Conservation (phyloP, 2,797 vertebrate species). For the Champsocephalus esox region DNA sequence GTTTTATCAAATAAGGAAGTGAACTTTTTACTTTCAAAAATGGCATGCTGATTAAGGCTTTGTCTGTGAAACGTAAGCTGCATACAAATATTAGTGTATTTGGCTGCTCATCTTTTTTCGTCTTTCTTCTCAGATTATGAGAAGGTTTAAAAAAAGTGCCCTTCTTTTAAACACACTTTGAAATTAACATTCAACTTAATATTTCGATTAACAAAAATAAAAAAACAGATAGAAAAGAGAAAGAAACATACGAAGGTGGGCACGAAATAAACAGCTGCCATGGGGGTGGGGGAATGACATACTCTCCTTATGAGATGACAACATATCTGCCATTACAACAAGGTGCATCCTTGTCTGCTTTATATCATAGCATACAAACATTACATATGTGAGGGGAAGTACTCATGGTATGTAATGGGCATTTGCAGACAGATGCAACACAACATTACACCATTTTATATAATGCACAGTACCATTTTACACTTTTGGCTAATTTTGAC, state of each 20-base stretch:
- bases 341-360: background rate
- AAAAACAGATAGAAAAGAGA: background rate
- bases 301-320: background rate
- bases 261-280: background rate
- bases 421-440: too few species aligned
- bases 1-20: background rate
- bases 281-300: background rate
- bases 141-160: too few species aligned
- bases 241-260: background rate
- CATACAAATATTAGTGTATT: background rate
- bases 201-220: background rate
- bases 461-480: accelerated
- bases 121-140: background rate
- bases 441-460: background rate
- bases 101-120: background rate
- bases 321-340: background rate
- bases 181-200: background rate
- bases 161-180: too few species aligned
- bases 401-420: too few species aligned
- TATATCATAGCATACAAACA: background rate
- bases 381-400: background rate
- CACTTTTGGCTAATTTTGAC: background rate
- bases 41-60: conserved; percentile 4
- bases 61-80: background rate
- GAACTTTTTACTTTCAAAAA: conserved; percentile 17